These are phyloP conservation scores for Gambusia yucatana DNA, from an alignment of 2,797 vertebrate genomes.

Conservation along the genomic window DNA sequence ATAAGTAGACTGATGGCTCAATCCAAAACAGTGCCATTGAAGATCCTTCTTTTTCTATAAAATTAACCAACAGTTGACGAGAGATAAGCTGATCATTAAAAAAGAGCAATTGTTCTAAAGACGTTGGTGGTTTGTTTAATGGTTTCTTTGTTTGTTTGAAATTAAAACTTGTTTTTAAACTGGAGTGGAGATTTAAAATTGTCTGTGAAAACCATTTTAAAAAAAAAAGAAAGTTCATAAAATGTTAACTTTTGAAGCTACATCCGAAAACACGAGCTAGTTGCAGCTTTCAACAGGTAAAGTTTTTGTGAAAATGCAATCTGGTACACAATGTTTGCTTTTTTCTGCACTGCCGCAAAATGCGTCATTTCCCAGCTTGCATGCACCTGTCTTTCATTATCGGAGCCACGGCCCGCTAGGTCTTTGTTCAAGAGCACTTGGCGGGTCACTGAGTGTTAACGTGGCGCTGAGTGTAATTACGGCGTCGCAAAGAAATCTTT, in stretches of 20 bases:
- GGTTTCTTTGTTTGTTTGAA: neutral
- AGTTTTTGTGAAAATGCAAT: neutral
- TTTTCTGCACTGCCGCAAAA: conserved; percentile 12
- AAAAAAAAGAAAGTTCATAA: neutral
- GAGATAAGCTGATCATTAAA: neutral
- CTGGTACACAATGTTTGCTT: neutral
- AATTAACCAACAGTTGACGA: neutral
- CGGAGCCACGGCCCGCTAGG: conserved; percentile 37
- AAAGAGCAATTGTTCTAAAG: conserved; percentile 15
- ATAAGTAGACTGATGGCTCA: neutral
- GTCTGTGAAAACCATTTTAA: neutral
- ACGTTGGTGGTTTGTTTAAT: neutral
- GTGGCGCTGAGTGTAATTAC: conserved; percentile 61
- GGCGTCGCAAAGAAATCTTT: conserved; percentile 73
- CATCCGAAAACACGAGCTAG: neutral
- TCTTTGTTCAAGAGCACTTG: conserved; percentile 75
- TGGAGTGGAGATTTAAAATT: neutral
- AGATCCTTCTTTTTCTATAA: neutral
- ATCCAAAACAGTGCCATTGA: neutral
- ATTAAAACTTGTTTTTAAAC: neutral
- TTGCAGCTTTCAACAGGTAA: neutral
- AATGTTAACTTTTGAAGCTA: neutral
- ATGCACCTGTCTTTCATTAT: conserved; percentile 62
- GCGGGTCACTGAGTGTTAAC: conserved; percentile 71
- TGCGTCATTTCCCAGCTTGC: conserved; percentile 43